Evolutionary conservation across 1,140 invertebrate species (phyloP).

Genomic region (Pachypsylla venusta): DNA sequence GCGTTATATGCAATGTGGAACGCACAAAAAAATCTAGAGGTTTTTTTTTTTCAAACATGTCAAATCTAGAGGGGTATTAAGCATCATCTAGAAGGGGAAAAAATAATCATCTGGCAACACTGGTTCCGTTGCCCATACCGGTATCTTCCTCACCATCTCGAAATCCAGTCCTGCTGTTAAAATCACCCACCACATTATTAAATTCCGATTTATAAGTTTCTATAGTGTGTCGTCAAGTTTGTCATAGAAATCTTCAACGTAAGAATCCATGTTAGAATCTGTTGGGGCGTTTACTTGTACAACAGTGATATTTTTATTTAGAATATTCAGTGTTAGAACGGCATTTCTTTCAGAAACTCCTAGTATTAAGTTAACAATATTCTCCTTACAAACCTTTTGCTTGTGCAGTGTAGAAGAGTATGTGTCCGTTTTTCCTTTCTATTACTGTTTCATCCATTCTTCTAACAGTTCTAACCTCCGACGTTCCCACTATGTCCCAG

Average conservation of each 20-base stretch:
- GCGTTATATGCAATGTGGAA: too few relatives aligned
- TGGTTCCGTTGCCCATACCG: conserved; percentile 2
- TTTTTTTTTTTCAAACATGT: too few relatives aligned
- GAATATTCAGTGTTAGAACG: neutral
- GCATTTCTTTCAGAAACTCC: neutral
- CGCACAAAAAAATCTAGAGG: too few relatives aligned
- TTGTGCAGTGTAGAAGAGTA: neutral
- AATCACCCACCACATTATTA: conserved; percentile 7
- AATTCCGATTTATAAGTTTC: neutral
- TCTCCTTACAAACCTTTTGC: neutral
- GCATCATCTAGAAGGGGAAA: too few relatives aligned
- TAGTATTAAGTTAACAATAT: neutral
- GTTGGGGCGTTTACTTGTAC: conserved; percentile 12
- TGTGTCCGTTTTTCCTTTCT: neutral
- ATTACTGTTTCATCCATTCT: neutral
- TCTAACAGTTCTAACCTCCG: conserved; percentile 9
- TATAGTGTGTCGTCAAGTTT: too few relatives aligned
- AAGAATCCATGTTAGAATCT: too few relatives aligned
- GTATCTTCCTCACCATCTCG: neutral
- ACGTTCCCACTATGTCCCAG: neutral
- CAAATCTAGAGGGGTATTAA: too few relatives aligned
- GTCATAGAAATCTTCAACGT: too few relatives aligned
- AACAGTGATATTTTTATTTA: neutral
- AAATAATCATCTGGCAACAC: too few relatives aligned
- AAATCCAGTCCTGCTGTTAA: too few relatives aligned